Base-by-base conservation (phyloP, 2,888 invertebrate genomes). In the Nowickia ferox region DNA sequence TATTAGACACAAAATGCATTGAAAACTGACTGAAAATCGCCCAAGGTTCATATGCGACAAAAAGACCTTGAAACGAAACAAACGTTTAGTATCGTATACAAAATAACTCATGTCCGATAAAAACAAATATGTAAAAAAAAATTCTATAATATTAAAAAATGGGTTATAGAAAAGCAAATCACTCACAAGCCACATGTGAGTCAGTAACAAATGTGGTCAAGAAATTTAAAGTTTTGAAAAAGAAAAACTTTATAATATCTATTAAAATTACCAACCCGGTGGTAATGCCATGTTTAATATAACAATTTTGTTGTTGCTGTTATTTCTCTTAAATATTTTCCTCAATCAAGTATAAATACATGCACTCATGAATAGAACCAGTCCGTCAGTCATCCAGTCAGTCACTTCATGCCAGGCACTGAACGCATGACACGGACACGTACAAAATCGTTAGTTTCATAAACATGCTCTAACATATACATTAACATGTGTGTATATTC, bases 391-490 rank as follows among this genome's bases (percentile, higher is more conserved):
- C 69, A 87, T 80, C 85, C 71, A 84, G 68, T 78, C 74, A 87
- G 83, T 87, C 71, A 84, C 81, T 85, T 80, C 80, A 75, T 77
- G 84, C 84, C 80, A 80, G 82, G 75, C 84, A 86, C 86, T 87
- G 80, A 86, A 86, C 78, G 84, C 79, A 86, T 84, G 85, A 72
- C 85, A 84, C 75, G 84, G 77, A 84, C 84, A 87, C 86, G 86
- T 86, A 86, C 85, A 74, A 85, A 74, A 74, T 85, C 81, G 57
- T 82, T 85, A 72, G 68, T 44, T 55, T 63, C 42, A 55, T 38
- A 75, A 59, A 75, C 44, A 53, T 30, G 48, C 38, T 40, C 17
- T 11, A 51, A 30, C 53, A 81, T 61, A 68, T 6, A 68, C 30
- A 75, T 22, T 53, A 13, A 71, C 38, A 61, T 11, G 13, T 9